Percentiles rank a stretch among this genome's conserved stretches.
phyloP scores from a whole-genome alignment of 2,113 vertebrate species.

The Thalassarche chlororhynchos region DNA sequence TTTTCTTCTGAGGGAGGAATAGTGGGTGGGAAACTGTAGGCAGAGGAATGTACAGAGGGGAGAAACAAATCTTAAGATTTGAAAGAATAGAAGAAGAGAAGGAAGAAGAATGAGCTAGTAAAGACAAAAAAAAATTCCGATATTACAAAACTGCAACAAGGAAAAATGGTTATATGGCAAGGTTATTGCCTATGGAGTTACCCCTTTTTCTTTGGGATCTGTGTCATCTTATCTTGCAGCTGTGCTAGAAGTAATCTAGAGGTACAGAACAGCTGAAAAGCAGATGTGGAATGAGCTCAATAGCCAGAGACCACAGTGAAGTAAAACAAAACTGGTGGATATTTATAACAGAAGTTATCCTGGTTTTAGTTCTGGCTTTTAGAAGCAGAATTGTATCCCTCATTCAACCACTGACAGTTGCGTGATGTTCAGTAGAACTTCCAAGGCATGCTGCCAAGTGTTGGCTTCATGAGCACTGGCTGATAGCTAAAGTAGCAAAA shows the following conservation, averaged over 20 bases:
- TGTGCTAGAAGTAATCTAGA: neutral
- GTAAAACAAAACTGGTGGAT: neutral
- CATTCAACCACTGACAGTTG: neutral
- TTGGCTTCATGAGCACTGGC: neutral
- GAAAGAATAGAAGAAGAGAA: constrained; percentile 20
- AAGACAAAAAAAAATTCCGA: neutral
- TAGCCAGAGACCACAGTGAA: neutral
- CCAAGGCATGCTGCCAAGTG: neutral
- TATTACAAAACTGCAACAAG: neutral
- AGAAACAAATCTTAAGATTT: neutral
- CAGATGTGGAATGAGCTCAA: neutral
- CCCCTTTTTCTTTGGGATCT: neutral
- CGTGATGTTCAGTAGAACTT: neutral
- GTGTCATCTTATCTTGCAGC: neutral
- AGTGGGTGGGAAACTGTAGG: constrained; percentile 48
- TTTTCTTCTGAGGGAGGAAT: constrained; percentile 3
- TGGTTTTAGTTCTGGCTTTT: neutral
- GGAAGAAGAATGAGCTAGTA: neutral
- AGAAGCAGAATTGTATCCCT: neutral
- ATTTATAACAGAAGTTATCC: neutral
- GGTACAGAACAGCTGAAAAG: neutral
- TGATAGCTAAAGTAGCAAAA: neutral
- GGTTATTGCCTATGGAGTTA: neutral
- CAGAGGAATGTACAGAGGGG: neutral
- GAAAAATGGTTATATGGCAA: neutral